phyloP scores from a whole-genome alignment of 2,888 invertebrate species.

The Agrotis exclamationis region DNA sequence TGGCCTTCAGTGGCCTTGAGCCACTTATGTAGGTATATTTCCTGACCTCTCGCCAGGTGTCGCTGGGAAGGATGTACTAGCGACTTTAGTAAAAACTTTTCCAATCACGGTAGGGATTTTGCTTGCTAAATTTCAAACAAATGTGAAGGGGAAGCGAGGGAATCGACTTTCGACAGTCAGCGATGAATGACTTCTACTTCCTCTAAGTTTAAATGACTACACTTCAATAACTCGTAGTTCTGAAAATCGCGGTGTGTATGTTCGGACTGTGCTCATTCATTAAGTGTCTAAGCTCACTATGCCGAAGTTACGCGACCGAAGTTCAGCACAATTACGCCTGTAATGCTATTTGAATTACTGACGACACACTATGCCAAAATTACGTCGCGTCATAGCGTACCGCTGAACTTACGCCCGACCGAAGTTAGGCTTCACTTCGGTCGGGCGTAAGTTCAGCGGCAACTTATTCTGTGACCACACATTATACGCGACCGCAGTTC shows the following conservation, averaged over 20 bases:
- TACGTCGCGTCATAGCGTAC: too few species aligned
- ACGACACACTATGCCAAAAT: too few species aligned
- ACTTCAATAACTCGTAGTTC: not conserved
- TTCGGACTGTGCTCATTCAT: not conserved
- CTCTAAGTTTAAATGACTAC: not conserved
- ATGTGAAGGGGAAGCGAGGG: not conserved
- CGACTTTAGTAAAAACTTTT: constrained; percentile 47
- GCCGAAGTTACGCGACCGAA: too few species aligned
- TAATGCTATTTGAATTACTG: too few species aligned
- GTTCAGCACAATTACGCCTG: too few species aligned
- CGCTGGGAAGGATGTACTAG: constrained; percentile 39
- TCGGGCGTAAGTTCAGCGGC: too few species aligned
- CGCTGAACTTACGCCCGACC: too few species aligned
- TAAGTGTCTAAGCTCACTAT: too few species aligned
- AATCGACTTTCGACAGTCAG: not conserved
- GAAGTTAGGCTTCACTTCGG: too few species aligned
- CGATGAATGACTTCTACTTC: constrained; percentile 19
- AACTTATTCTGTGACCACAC: too few species aligned
- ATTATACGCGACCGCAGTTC: too few species aligned
- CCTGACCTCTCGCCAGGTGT: constrained; percentile 57
- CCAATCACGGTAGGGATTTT: constrained; percentile 32
- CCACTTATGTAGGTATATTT: constrained; percentile 48
- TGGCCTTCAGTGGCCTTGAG: constrained; percentile 60
- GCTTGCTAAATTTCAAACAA: constrained; percentile 29
- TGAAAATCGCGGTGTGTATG: not conserved